Evolutionary conservation across 2,113 vertebrate species (phyloP).

Genomic region (Chloebia gouldiae): DNA sequence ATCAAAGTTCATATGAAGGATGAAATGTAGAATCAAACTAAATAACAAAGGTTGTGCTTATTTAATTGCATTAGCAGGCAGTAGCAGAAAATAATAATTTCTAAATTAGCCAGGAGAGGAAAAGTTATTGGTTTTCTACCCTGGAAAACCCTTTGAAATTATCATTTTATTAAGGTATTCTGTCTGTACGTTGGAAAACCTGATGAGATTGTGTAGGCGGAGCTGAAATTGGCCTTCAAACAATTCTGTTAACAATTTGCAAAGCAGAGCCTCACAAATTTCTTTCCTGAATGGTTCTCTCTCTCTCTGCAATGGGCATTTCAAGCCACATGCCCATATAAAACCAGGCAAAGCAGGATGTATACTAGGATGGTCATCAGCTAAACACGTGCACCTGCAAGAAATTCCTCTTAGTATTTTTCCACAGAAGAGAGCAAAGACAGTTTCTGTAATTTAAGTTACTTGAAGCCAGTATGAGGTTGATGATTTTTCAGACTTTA

Average conservation of each 20-base stretch:
- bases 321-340: background rate
- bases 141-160: background rate
- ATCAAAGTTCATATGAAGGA: background rate
- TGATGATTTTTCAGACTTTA: background rate
- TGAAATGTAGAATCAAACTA: slow-evolving; percentile 6
- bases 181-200: fast-evolving
- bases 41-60: background rate
- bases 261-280: background rate
- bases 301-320: background rate
- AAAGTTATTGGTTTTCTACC: background rate
- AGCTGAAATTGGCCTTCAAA: background rate
- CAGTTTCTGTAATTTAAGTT: background rate
- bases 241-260: background rate
- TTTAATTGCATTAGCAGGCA: background rate
- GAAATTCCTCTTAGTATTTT: background rate
- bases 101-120: background rate
- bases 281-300: background rate
- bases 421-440: background rate
- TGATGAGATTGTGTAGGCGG: background rate
- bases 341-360: background rate
- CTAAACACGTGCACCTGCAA: background rate
- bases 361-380: background rate
- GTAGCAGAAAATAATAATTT: background rate
- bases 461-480: background rate
- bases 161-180: background rate